Conservation (phyloP, 2,888 invertebrate species). For the Lasioglossum lativentre region DNA sequence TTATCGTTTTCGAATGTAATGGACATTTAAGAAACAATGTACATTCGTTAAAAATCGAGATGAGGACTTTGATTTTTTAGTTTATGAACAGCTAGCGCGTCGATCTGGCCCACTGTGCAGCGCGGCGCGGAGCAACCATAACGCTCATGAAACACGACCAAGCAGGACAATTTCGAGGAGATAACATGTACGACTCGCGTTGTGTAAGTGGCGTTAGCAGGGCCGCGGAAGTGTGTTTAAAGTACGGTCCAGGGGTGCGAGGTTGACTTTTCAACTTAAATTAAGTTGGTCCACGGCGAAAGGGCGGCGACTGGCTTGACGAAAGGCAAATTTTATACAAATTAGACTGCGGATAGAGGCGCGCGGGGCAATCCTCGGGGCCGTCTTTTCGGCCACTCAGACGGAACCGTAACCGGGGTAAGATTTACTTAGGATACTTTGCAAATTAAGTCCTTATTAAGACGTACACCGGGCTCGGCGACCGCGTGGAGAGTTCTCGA, state of each 20-base stretch:
- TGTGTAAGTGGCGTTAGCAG: not conserved
- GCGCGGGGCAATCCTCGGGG: slow-evolving; percentile 28
- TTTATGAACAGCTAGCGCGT: too few species aligned
- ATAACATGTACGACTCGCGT: slow-evolving; percentile 28
- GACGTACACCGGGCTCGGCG: slow-evolving; percentile 50
- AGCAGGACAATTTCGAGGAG: slow-evolving; percentile 15
- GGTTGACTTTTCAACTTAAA: slow-evolving; percentile 78
- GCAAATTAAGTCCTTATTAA: slow-evolving; percentile 71
- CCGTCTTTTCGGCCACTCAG: slow-evolving; percentile 28
- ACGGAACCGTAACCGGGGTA: slow-evolving; percentile 33
- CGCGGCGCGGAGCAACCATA: not conserved
- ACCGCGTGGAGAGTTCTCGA: slow-evolving; percentile 31
- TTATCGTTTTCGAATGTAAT: too few species aligned
- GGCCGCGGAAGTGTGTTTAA: slow-evolving; percentile 54
- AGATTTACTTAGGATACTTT: slow-evolving; percentile 69
- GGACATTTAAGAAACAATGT: too few species aligned
- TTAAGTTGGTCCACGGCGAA: slow-evolving; percentile 71
- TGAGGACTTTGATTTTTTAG: too few species aligned
- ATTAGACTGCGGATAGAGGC: slow-evolving; percentile 65
- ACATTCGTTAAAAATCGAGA: too few species aligned
- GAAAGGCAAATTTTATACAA: slow-evolving; percentile 76
- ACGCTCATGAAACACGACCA: not conserved
- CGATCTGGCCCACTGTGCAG: too few species aligned
- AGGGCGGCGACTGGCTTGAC: slow-evolving; percentile 27
- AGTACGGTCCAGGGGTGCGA: slow-evolving; percentile 48